Conservation (phyloP, 1,140 invertebrate species). For the Choristoneura fumiferana region DNA sequence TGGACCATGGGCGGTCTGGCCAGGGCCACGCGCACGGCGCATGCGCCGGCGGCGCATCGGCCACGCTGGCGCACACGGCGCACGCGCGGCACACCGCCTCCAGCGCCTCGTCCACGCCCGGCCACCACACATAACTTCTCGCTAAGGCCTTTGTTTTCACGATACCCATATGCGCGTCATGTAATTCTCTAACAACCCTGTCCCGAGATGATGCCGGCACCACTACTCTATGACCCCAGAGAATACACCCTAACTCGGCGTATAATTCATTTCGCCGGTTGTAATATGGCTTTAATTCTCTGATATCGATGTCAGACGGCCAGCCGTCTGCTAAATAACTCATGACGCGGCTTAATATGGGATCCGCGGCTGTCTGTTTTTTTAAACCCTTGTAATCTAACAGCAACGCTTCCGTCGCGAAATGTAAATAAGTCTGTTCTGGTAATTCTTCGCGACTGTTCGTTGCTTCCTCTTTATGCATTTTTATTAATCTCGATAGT, state of each 20-base stretch:
- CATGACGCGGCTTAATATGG: not conserved
- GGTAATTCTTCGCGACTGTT: not conserved
- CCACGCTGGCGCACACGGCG: not conserved
- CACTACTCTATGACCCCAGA: conserved; percentile 40
- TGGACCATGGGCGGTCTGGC: conserved; percentile 2
- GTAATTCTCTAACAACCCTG: conserved; percentile 37
- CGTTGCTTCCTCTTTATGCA: no score
- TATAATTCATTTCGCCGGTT: conserved; percentile 29
- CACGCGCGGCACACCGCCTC: conserved; percentile 11
- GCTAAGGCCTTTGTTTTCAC: conserved; percentile 64
- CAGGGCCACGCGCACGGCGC: conserved; percentile 1
- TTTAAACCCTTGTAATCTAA: conserved; percentile 19
- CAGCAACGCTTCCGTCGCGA: not conserved
- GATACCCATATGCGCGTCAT: conserved; percentile 47
- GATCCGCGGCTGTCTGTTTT: not conserved
- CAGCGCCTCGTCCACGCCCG: conserved; percentile 56
- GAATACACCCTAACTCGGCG: conserved; percentile 31
- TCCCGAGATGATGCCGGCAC: conserved; percentile 33
- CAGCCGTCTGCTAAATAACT: not conserved
- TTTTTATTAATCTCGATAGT: not conserved
- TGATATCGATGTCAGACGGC: not conserved
- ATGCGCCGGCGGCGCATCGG: conserved; percentile 8
- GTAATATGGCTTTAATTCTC: conserved; percentile 23
- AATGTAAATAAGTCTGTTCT: conserved; percentile 18
- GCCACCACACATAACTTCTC: conserved; percentile 61